Evolutionary conservation across 2,888 invertebrate species (phyloP), one percentile per base, ranked within the genome.

Genomic region (Elmis aenea): DNA sequence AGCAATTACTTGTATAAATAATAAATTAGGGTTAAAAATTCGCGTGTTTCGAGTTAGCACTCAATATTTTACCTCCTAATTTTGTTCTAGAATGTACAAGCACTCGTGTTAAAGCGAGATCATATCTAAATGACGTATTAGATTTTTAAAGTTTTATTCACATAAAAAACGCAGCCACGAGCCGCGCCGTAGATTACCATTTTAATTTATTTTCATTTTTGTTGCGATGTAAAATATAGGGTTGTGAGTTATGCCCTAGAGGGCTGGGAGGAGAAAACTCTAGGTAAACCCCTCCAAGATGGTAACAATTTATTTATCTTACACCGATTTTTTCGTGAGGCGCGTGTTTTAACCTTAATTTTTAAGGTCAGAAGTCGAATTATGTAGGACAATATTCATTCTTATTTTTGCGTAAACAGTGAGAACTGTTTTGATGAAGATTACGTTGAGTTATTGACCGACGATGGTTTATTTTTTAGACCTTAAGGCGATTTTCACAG

Each of bases 91-190:
- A 57, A 48, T 54, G 58, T 56, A 60, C 59, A 59, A 54, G 61
- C 58, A 60, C 58, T 59, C 57, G 58, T 53, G 57, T 58, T 58
- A 57, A 58, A 56, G 52, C 51, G 45, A 55, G 63, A 65, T 65
- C 57, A 46, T 62, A 65, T 65, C 64, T 61, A 58, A 61, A 64
- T 65, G 64, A 65, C 62, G 64, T 62, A 65, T 65, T 64, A 62
- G 64, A 63, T 65, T 65, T 64, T 65, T 63, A 60, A 62, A 62
- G 58, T 61, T 63, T 61, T 57, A 57, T 61, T 59, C 59, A 54
- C 56, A 51, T 54, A 63, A 61, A 60, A 59, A 61, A 58, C 57
- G 57, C 60, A 55, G 61, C 62, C 62, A 62, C 63, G 61, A 61
- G 62, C 62, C 61, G 58, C 51, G 56, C 46, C 45, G 56, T 55